These are phyloP conservation scores for Platanista minor DNA, from an alignment of 2,113 vertebrate genomes.

Conservation along the genomic window DNA sequence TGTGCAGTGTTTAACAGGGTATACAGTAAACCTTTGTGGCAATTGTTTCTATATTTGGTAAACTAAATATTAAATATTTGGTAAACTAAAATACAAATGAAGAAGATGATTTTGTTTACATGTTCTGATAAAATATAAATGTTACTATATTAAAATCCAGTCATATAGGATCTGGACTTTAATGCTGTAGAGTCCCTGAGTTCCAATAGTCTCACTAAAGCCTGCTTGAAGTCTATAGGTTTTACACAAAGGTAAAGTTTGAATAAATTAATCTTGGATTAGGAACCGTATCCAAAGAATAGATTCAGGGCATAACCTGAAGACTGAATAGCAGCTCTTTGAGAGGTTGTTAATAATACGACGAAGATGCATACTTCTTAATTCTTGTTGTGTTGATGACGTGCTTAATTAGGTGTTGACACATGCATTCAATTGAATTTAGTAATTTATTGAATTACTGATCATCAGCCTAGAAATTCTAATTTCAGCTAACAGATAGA, in stretches of 20 bases:
- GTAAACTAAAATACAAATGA: not conserved
- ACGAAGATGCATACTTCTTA: not conserved
- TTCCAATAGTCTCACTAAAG: not conserved
- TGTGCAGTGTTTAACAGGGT: not conserved
- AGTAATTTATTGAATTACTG: constrained; percentile 37
- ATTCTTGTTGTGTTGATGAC: constrained; percentile 51
- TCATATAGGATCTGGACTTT: too few relatives aligned
- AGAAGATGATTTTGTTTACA: not conserved
- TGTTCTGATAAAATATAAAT: not conserved
- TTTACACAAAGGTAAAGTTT: constrained; percentile 29
- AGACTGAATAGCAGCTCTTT: constrained; percentile 7
- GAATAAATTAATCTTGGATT: constrained; percentile 42
- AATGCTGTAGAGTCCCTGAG: too few relatives aligned
- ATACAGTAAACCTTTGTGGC: not conserved
- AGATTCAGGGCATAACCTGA: not conserved
- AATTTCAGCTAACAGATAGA: not conserved
- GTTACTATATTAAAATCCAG: not conserved
- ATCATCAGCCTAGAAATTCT: constrained; percentile 27
- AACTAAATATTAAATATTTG: not conserved
- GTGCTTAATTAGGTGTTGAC: constrained; percentile 59
- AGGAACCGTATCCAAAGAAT: not conserved
- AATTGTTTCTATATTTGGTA: not conserved
- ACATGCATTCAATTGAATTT: constrained; percentile 26
- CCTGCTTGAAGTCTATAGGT: not conserved
- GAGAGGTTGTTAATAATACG: constrained; percentile 52